Evolutionary conservation across 2,888 invertebrate species (phyloP).

Genomic region (Scotopteryx bipunctaria): DNA sequence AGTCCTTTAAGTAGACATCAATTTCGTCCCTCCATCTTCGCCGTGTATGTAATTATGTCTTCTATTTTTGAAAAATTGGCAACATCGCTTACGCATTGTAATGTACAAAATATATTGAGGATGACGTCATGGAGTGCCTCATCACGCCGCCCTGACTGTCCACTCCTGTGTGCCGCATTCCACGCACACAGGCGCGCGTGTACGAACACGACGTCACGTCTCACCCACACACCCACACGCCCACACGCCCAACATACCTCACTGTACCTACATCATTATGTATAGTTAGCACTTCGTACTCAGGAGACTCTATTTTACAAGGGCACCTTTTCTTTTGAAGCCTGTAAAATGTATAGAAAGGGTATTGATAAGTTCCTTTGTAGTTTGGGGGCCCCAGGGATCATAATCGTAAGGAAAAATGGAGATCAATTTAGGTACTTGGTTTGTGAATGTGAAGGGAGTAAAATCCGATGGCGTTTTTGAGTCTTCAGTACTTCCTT

Average conservation of each 20-base stretch:
- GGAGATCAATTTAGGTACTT: conserved; percentile 25
- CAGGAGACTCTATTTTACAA: conserved; percentile 75
- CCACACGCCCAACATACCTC: conserved; percentile 54
- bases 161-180: conserved; percentile 56
- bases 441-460: conserved; percentile 9
- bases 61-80: no score
- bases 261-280: conserved; percentile 54
- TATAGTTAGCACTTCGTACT: conserved; percentile 52
- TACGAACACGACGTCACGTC: conserved; percentile 52
- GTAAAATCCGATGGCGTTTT: conserved; percentile 14
- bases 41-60: no score
- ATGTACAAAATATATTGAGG: conserved; percentile 13
- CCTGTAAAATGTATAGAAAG: conserved; percentile 42
- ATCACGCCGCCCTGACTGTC: conserved; percentile 48
- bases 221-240: conserved; percentile 63
- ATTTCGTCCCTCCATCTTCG: no score
- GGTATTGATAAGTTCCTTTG: conserved; percentile 66
- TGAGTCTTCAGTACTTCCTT: conserved; percentile 10
- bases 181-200: conserved; percentile 54
- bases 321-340: conserved; percentile 74
- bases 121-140: conserved; percentile 57
- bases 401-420: conserved; percentile 51
- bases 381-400: conserved; percentile 58
- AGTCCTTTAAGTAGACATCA: no score
- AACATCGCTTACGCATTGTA: not conserved